Evolutionary conservation across 1,140 invertebrate genomes (phyloP).

Genomic region (Steinernema khuongi): DNA sequence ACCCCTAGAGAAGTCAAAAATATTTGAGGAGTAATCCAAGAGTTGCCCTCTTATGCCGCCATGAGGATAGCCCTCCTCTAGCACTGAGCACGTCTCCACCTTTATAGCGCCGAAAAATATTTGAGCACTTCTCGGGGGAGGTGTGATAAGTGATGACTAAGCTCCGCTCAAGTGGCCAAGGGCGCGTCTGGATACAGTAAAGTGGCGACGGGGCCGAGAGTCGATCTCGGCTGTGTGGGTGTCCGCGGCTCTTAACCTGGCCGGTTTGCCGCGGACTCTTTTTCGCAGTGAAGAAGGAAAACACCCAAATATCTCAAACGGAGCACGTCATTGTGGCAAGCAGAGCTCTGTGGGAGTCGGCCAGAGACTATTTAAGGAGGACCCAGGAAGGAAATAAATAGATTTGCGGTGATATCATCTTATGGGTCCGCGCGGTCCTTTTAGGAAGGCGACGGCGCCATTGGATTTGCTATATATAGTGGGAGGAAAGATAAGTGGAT

Average conservation of each 20-base stretch:
- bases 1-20: too few relatives aligned
- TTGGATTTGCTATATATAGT: too few relatives aligned
- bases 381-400: not conserved
- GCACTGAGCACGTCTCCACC: not conserved
- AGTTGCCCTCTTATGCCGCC: too few relatives aligned
- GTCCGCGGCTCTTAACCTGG: not conserved
- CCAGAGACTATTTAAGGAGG: not conserved
- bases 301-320: not conserved
- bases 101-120: not conserved
- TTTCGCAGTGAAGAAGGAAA: not conserved
- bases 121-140: constrained; percentile 1
- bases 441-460: too few relatives aligned
- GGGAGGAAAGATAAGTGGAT: too few relatives aligned
- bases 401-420: not conserved
- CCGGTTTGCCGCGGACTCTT: not conserved
- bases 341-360: not conserved
- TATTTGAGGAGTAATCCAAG: too few relatives aligned
- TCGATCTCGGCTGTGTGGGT: too few relatives aligned
- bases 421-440: too few relatives aligned
- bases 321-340: not conserved
- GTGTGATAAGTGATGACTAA: constrained; percentile 15
- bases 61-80: too few relatives aligned
- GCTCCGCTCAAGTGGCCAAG: not conserved
- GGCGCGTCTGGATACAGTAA: constrained; percentile 6
- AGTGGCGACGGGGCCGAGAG: too few relatives aligned